Conservation (phyloP, 2,888 invertebrate species). For the Patella ulyssiponensis region DNA sequence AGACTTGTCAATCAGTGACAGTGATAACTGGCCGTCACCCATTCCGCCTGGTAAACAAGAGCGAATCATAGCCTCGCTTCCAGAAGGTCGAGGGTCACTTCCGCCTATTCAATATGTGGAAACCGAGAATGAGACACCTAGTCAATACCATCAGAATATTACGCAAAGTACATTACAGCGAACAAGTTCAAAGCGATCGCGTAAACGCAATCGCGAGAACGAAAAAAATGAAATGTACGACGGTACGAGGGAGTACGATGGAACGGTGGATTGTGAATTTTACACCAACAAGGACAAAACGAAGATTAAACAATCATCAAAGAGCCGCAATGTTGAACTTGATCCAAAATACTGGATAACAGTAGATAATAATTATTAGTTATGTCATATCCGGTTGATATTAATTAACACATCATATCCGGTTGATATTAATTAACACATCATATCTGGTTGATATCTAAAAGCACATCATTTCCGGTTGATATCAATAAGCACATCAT, state of each 20-base stretch:
- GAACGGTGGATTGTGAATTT: slow-evolving; percentile 49
- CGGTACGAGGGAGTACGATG: slow-evolving; percentile 53
- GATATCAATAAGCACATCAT: no score
- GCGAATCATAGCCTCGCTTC: slow-evolving; percentile 24
- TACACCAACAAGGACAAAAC: slow-evolving; percentile 47
- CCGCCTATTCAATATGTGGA: slow-evolving; percentile 29
- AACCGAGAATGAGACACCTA: slow-evolving; percentile 30
- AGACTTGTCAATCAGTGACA: slow-evolving; percentile 34
- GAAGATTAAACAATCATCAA: slow-evolving; percentile 48
- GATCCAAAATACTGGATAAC: slow-evolving; percentile 45
- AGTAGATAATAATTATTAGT: slow-evolving; percentile 32
- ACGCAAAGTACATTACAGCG: slow-evolving; percentile 32
- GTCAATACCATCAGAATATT: slow-evolving; percentile 26
- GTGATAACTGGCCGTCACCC: slow-evolving; percentile 21
- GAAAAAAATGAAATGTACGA: slow-evolving; percentile 54
- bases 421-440: neutral
- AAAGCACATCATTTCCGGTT: no score
- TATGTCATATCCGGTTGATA: neutral
- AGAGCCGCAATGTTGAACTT: slow-evolving; percentile 42
- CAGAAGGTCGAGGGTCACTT: neutral
- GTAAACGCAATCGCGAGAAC: slow-evolving; percentile 43
- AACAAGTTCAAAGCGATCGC: slow-evolving; percentile 41
- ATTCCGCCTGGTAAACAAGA: slow-evolving; percentile 15
- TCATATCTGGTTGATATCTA: neutral
- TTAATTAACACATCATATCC: neutral